These are phyloP conservation scores for Hypothenemus hampei DNA, from an alignment of 1,140 invertebrate species.

Conservation along the genomic window DNA sequence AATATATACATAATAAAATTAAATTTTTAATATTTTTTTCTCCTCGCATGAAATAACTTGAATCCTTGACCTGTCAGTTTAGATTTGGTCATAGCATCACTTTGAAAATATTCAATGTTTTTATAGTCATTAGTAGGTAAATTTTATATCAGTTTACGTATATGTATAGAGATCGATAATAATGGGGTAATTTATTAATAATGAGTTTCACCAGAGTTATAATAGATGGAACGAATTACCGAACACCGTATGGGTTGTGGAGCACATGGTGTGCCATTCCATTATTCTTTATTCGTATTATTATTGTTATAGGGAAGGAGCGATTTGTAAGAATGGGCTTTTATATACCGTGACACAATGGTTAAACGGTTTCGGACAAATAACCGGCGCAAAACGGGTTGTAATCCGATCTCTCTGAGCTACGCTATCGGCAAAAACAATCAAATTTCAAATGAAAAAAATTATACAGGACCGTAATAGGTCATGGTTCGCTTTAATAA, in stretches of 20 bases:
- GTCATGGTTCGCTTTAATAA: background rate
- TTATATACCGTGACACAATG: background rate
- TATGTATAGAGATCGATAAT: too few species aligned
- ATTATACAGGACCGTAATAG: background rate
- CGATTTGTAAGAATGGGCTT: constrained; percentile 4
- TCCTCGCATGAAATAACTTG: too few species aligned
- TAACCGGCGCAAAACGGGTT: constrained; percentile 8
- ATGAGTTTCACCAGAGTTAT: too few species aligned
- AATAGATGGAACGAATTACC: background rate
- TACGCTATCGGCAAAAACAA: constrained; percentile 13
- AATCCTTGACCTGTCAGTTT: too few species aligned
- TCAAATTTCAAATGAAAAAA: constrained; percentile 6
- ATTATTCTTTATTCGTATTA: too few species aligned
- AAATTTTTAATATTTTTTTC: too few species aligned
- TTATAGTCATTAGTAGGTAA: too few species aligned
- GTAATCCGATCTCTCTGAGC: constrained; percentile 2
- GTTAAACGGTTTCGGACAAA: constrained; percentile 7
- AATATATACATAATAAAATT: too few species aligned
- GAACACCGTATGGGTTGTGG: constrained; percentile 2
- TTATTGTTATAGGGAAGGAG: background rate
- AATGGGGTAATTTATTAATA: too few species aligned
- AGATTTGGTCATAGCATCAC: too few species aligned
- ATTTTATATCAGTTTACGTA: too few species aligned
- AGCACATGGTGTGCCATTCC: background rate
- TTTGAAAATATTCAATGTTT: too few species aligned